Evolutionary conservation across 2,113 vertebrate genomes (phyloP), one percentile per base, ranked within the genome.

Genomic region (Solea solea): DNA sequence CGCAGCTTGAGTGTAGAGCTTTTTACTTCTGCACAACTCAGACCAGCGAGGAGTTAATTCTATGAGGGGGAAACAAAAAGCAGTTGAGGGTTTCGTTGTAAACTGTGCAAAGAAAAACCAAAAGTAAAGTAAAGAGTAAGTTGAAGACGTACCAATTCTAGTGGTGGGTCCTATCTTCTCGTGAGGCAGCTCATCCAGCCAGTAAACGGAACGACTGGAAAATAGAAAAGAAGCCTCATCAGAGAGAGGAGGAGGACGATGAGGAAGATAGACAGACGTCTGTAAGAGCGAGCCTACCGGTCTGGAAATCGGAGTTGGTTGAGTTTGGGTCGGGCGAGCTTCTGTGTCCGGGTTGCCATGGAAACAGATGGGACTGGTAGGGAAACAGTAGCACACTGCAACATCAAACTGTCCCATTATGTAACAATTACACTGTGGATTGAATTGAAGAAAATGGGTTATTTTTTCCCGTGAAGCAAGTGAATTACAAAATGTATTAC

Each of bases 141-240:
- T 1, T 9, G 13, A 15, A 48, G 21, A 40, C 9, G 16, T 53
- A 92, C 92, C 88, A 51, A 73, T 78, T 50, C 15, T 66, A 5
- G 86, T 90, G 44, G 74, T 67, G 21, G 76, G 25, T 16, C 34
- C 28, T 0, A 48, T 87, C 25, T 39, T 74, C n/a, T 84, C 39
- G 14, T 50, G 56, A 44, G 89, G 89, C 25, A 91, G 51, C 45
- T 84, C 51, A 77, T 93, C 92, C 53, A 93, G 78, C 92, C 92
- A 93, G 74, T 93, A 92, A 49, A 93, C 88, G 12, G 92, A 93
- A 2, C 63, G 86, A 66, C 93, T 94, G 75, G 9, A 63, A 80
- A 42, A 64, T 4, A 55, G 42, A 56, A 59, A 64, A 71, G 12
- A 76, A 40, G 10, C 11, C 4, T 10, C 2, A 7, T 69, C 3